These are phyloP conservation scores for Capromys pilorides DNA, from an alignment of 2,797 vertebrate species.

Conservation along the genomic window DNA sequence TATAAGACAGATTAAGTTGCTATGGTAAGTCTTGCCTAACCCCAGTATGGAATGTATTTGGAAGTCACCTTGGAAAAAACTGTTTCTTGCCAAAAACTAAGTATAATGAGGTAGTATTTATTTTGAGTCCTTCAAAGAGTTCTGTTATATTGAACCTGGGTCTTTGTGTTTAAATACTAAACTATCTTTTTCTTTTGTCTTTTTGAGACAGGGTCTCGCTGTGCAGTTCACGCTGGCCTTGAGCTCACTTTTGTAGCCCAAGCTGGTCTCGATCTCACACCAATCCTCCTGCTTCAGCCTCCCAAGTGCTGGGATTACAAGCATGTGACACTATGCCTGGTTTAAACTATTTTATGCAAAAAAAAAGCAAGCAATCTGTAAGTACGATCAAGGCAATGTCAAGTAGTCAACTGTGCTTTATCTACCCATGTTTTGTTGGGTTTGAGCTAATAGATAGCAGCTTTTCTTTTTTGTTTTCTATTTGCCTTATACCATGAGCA, in stretches of 20 bases:
- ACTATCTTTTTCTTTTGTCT: too few species aligned
- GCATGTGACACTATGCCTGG: too few species aligned
- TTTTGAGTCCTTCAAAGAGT: slow-evolving; percentile 66
- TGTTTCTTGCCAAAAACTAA: slow-evolving; percentile 51
- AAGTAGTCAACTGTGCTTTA: slow-evolving; percentile 29
- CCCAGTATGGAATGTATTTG: not conserved
- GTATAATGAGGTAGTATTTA: slow-evolving; percentile 63
- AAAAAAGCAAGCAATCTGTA: slow-evolving; percentile 66
- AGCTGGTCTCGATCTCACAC: too few species aligned
- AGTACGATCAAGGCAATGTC: slow-evolving; percentile 9
- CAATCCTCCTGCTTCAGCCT: too few species aligned
- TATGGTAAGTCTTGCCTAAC: not conserved
- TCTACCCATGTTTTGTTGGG: not conserved
- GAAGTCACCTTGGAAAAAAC: slow-evolving; percentile 51
- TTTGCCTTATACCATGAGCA: not conserved
- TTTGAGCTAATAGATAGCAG: slow-evolving; percentile 16
- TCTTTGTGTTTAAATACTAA: slow-evolving; percentile 57
- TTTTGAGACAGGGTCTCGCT: too few species aligned
- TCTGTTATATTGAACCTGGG: slow-evolving; percentile 16
- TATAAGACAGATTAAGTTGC: slow-evolving; percentile 4
- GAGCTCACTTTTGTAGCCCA: too few species aligned
- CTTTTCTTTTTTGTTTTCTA: not conserved
- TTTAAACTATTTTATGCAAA: too few species aligned
- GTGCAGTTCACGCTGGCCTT: too few species aligned
- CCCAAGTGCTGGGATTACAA: too few species aligned